Conservation (phyloP, 1,140 invertebrate species). For the Tachypleus tridentatus region DNA sequence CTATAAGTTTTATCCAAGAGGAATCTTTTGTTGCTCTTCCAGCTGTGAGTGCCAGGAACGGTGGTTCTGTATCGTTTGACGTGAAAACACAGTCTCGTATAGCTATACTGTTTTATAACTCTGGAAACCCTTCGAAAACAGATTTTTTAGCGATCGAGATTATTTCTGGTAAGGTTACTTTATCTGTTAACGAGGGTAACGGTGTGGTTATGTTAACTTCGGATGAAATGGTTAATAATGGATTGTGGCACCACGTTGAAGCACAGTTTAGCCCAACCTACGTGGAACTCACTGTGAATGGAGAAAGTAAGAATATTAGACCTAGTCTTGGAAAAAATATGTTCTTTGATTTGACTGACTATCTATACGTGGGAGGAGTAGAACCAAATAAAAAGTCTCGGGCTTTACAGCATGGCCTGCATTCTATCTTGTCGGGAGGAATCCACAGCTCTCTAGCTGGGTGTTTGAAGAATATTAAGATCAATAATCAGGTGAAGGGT, state of each 20-base stretch:
- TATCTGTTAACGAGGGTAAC: constrained; percentile 58
- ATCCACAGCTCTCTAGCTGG: constrained; percentile 39
- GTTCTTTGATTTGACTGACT: constrained; percentile 64
- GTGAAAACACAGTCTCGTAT: constrained; percentile 63
- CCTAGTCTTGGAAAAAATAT: constrained; percentile 55
- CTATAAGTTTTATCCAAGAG: constrained; percentile 63
- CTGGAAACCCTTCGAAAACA: constrained; percentile 31
- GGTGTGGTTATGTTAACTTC: constrained; percentile 46
- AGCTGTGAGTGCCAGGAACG: constrained; percentile 23
- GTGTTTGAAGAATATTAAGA: constrained; percentile 53
- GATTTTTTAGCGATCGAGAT: constrained; percentile 78
- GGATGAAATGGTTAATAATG: constrained; percentile 54
- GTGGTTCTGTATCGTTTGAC: constrained; percentile 48
- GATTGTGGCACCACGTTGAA: constrained; percentile 66
- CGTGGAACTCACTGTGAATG: constrained; percentile 59
- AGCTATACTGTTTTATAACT: constrained; percentile 65
- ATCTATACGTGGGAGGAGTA: constrained; percentile 72
- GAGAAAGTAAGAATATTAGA: constrained; percentile 41
- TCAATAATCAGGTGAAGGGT: constrained; percentile 59
- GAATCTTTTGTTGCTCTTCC: constrained; percentile 38
- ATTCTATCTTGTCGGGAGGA: constrained; percentile 27
- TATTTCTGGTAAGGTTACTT: constrained; percentile 39
- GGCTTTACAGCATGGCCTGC: constrained; percentile 55
- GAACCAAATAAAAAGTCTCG: constrained; percentile 59
- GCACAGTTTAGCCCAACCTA: constrained; percentile 49